Conservation (phyloP, 2,888 invertebrate genomes). For the Pyrgus malvae region DNA sequence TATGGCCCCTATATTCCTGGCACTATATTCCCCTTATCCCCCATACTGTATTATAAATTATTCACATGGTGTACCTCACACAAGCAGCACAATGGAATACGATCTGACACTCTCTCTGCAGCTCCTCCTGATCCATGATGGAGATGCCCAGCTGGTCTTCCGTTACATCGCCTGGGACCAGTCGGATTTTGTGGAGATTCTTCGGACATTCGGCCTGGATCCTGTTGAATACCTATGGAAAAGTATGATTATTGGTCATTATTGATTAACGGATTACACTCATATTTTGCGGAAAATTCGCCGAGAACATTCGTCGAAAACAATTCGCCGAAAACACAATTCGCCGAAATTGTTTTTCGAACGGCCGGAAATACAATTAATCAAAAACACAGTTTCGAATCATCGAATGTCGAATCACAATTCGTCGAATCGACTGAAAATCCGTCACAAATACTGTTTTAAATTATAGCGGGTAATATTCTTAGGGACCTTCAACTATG, state of each 20-base stretch:
- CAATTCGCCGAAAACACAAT: no score
- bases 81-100: slow-evolving; percentile 95
- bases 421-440: no score
- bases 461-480: no score
- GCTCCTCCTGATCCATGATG: slow-evolving; percentile 73
- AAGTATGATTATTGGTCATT: neutral
- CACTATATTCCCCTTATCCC: no score
- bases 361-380: no score
- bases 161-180: slow-evolving; percentile 85
- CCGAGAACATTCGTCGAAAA: no score
- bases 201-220: slow-evolving; percentile 76
- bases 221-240: slow-evolving; percentile 72
- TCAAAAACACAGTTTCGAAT: no score
- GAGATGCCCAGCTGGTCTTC: slow-evolving; percentile 81
- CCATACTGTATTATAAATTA: neutral
- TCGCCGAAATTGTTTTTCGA: no score
- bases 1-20: no score
- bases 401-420: no score
- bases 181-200: slow-evolving; percentile 82
- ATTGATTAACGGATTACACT: neutral
- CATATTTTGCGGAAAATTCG: neutral
- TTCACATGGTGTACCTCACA: slow-evolving; percentile 77
- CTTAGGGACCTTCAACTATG: no score
- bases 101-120: slow-evolving; percentile 84
- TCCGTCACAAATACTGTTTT: no score